Evolutionary conservation across 2,888 invertebrate species (phyloP).

Genomic region (Podotricha telesiphe): DNA sequence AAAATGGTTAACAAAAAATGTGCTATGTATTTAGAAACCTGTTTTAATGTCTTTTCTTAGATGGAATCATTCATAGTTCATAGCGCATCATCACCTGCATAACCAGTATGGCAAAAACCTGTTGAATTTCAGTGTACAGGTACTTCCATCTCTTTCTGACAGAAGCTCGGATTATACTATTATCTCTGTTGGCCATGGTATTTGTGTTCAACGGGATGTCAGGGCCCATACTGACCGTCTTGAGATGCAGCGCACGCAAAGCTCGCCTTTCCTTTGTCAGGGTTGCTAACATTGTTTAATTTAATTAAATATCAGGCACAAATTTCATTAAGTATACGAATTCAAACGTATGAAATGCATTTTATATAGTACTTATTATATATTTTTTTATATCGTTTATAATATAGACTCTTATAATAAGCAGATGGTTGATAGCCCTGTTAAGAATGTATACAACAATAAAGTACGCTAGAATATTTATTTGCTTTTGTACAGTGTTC

Average conservation of each 20-base stretch:
- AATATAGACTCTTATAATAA: neutral
- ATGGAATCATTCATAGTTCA: constrained; percentile 43
- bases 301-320: constrained; percentile 12
- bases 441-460: constrained; percentile 31
- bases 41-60: constrained; percentile 33
- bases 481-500: constrained; percentile 24
- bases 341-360: neutral
- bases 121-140: constrained; percentile 37
- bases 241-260: constrained; percentile 54
- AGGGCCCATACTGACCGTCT: constrained; percentile 46
- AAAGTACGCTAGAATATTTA: constrained; percentile 34
- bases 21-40: constrained; percentile 6
- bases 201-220: constrained; percentile 56
- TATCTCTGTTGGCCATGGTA: constrained; percentile 51
- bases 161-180: constrained; percentile 24
- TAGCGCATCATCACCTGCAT: constrained; percentile 43
- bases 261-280: constrained; percentile 48
- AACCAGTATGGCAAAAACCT: constrained; percentile 43
- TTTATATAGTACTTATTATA: too few species aligned
- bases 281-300: constrained; percentile 40
- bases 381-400: too few species aligned
- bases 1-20: constrained; percentile 10
- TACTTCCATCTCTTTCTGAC: constrained; percentile 30
- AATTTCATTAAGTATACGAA: neutral
- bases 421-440: constrained; percentile 29